Base-by-base conservation (phyloP, 2,797 vertebrate genomes). In the Zenarchopterus dispar region DNA sequence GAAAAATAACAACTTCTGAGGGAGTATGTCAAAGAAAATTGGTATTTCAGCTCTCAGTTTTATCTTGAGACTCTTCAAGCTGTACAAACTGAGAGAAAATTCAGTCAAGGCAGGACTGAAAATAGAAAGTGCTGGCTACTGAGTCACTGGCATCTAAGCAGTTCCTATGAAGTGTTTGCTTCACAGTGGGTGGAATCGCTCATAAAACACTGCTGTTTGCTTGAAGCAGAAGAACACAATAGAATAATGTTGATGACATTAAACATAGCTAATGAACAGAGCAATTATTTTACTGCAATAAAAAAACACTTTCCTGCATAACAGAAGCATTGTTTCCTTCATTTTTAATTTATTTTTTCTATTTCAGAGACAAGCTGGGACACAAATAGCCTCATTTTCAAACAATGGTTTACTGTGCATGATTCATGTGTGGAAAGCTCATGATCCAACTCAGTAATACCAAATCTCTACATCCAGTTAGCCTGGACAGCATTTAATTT, bases 61-160 rank as follows among this genome's bases (percentile, higher is more conserved):
- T 54, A 62, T 65, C 11, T 9, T 48, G 23, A 36, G 64, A 18
- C 0, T 46, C 36, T 49, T 74, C 49, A 56, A 59, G 53, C 42
- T 79, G 48, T 26, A 70, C 3, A 55, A 46, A 70, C 61, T 22
- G 42, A 75, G 62, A 62, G 64, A 75, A 76, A 73, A 76, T 60
- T 64, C 68, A 82, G 71, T 76, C 69, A 80, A 28, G 73, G 50
- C 62, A 17, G 59, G 60, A 47, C 74, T 89, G 28, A 85, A 90
- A 91, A 91, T 90, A 89, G 85, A 87, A 82, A 87, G 57, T 68
- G 42, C 49, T 45, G 72, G 43, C 50, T 48, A 74, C 56, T 88
- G 90, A 91, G 82, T 90, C 89, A 90, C 17, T 66, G 76, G 73
- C 75, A 83, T 80, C 77, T 61, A 67, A 80, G 64, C 77, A 71